phyloP scores from a whole-genome alignment of 2,113 vertebrate species.

The Pheucticus melanocephalus region DNA sequence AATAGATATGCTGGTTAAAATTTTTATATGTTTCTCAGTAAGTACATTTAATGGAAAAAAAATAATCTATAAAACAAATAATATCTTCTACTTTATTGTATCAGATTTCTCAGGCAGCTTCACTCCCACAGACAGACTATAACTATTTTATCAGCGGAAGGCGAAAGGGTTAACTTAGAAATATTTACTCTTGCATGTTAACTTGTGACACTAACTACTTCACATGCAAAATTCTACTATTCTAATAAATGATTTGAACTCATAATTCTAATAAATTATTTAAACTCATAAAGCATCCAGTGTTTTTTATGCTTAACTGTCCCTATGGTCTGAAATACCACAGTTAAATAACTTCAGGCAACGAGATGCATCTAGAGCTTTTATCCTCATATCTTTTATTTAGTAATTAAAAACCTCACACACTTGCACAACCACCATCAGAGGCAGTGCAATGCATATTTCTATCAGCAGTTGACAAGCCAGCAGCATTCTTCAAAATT shows the following conservation, averaged over 20 bases:
- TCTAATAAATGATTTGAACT: neutral
- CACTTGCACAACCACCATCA: neutral
- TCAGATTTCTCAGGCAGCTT: neutral
- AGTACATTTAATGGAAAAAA: neutral
- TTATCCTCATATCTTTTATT: neutral
- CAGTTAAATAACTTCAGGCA: neutral
- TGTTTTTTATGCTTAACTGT: neutral
- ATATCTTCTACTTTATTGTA: neutral
- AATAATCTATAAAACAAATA: neutral
- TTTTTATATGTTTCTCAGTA: neutral
- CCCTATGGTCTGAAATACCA: neutral
- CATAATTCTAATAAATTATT: neutral
- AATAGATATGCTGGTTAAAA: neutral
- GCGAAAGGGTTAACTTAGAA: neutral
- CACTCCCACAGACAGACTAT: neutral
- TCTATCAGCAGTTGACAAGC: neutral
- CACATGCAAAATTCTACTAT: neutral
- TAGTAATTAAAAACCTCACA: neutral
- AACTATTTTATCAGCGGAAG: neutral
- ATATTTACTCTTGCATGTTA: neutral
- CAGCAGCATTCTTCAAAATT: neutral
- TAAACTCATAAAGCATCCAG: neutral
- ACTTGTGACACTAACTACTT: neutral
- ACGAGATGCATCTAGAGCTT: neutral
- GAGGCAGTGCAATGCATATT: neutral